Percentiles rank a stretch among this genome's conserved stretches.
These are phyloP conservation scores for Drosophila miranda DNA, from an alignment of 1,140 invertebrate genomes.

Conservation along the genomic window DNA sequence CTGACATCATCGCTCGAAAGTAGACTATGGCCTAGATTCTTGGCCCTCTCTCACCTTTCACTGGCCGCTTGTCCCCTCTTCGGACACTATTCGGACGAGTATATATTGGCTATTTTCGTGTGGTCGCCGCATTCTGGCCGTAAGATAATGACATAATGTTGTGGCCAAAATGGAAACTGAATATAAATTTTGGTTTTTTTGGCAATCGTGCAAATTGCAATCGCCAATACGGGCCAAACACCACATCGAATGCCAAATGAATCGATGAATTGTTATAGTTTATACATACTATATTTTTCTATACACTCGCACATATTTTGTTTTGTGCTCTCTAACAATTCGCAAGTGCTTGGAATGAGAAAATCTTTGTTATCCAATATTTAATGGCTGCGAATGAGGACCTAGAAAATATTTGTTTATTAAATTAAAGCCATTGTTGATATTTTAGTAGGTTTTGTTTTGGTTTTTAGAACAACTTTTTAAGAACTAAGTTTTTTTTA, in stretches of 20 bases:
- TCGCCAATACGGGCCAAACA: conserved; percentile 32
- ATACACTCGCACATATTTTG: conserved; percentile 1
- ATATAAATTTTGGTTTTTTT: conserved; percentile 47
- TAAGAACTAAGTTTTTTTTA: too few species aligned
- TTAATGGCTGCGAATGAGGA: conserved; percentile 4
- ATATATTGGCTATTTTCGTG: conserved; percentile 33
- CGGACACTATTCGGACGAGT: not conserved
- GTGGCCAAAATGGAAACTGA: conserved; percentile 46
- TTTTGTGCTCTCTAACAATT: conserved; percentile 31
- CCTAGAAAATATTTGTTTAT: conserved; percentile 11
- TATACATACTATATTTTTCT: not conserved
- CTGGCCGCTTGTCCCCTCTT: not conserved
- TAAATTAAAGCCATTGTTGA: not conserved
- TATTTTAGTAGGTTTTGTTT: not conserved
- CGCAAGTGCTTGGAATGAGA: conserved; percentile 33
- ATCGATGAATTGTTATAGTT: conserved; percentile 51
- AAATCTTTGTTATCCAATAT: conserved; percentile 45
- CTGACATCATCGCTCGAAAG: conserved; percentile 54
- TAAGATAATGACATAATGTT: conserved; percentile 59
- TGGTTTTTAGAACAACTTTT: not conserved
- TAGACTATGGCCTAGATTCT: conserved; percentile 48
- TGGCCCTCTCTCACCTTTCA: conserved; percentile 40
- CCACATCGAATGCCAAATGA: conserved; percentile 52
- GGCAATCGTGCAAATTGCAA: conserved; percentile 60
- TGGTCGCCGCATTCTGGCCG: conserved; percentile 13